Evolutionary conservation across 1,140 invertebrate genomes (phyloP), one percentile per base, ranked within the genome.

Genomic region (Magallana gigas): DNA sequence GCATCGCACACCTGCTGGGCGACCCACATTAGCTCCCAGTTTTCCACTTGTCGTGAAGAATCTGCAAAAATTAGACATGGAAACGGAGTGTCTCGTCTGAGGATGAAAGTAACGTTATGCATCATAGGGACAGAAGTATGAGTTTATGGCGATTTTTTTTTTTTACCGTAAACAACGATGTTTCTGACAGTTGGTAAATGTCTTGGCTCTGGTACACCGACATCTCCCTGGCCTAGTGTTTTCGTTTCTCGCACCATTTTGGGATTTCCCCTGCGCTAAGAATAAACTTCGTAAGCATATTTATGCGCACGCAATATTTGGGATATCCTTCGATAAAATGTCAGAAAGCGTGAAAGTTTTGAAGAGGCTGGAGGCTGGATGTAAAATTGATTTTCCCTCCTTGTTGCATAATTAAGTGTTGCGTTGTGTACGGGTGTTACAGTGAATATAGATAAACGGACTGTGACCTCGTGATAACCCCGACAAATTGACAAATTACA

Each of bases 181-280:
- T 84, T 84, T 36, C 29, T 84, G n/a, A 84, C 83, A 64, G 83
- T 84, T 14, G 83, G 83, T 60, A 84, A 64, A 6, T 84, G 57
- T 29, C 36, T 58, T 58, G 59, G 83, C 0, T 36, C 36, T 18
- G 83, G 57, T 29, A 60, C 60, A 9, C 59, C 59, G 18, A 60
- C 83, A 48, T 64, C 57, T 36, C 83, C 83, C 5, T 84, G 83
- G 5, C 83, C 83, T n/a, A 84, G n/a, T 29, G 83, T 84, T 84
- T 60, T 84, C 16, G 83, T 84, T 60, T 84, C 83, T 11, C 83
- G 58, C 9, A 84, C 83, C 83, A 84, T 84, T 16, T 83, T 83
- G 82, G 68, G 68, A 29, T 12, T 76, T 76, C 9, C 68, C 68
- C 68, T 11, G 23, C 8, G 18, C 68, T 76, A 76, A 29, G 36